Base-by-base conservation (phyloP, 2,113 vertebrate genomes). In the Embiotoca jacksoni region DNA sequence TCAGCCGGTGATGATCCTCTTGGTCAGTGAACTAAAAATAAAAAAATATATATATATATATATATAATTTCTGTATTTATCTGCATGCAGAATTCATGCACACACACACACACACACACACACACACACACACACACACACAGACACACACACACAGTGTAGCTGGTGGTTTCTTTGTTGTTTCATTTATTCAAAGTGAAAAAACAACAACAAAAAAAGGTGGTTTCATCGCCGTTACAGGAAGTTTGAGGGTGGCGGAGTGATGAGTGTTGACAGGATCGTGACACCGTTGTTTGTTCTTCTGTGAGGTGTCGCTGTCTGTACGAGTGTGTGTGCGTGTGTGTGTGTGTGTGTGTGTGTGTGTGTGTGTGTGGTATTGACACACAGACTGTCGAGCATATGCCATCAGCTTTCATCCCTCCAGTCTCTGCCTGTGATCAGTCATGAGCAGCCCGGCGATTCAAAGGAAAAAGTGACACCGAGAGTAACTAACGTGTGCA, bases 301-400 rank as follows among this genome's bases (percentile, higher is more conserved):
- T 76, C 33, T 46, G 70, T 44, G 77, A 83, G 58, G 69, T 71
- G 78, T 46, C 31, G 8, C 36, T 66, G 57, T 72, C 77, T 69
- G 54, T 16, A 33, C 1, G 0, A 32, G 33, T 65, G 63, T 70
- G 57, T 53, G 60, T 16, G 49, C 2, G 49, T 52, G 61, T 75
- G 78, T 72, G 61, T 75, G 78, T 72, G 44, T 66, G 57, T 72
- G 72, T 69, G 49, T 23, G 23, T 2, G 0, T n/a, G 37, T 64
- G 62, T 70, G 61, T 75, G 78, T 72, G 23, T 23, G 23, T 23
- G 49, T 5, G 49, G 16, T 67, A 67, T 7, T 47, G 69, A 84
- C 83, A 84, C 69, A 62, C 85, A 78, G 83, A 64, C 78, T 77
- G 85, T 55, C 32, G 9, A 44, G 72, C 85, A 75, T 78, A 82